These are phyloP conservation scores for Fragum whitleyi DNA, from an alignment of 2,888 invertebrate species.

Conservation along the genomic window DNA sequence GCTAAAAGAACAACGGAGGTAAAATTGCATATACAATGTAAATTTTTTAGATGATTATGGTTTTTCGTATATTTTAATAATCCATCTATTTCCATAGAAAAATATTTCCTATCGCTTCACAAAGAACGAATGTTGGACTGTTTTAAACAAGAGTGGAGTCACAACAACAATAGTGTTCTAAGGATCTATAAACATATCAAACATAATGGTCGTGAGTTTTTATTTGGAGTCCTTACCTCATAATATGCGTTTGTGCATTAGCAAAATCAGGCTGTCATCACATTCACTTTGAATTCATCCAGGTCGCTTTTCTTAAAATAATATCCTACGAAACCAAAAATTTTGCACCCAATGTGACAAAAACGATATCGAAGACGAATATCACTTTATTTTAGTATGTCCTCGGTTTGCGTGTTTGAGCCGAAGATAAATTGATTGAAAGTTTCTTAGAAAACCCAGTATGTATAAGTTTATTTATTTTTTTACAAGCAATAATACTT, in stretches of 20 bases:
- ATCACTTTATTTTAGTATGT: no score
- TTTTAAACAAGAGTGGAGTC: no score
- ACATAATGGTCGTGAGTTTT: neutral
- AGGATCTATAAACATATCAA: no score
- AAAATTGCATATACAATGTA: conserved; percentile 17
- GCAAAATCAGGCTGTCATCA: no score
- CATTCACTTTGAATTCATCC: conserved; percentile 13
- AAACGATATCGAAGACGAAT: no score
- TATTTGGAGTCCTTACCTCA: conserved; percentile 10
- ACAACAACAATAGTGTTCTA: no score
- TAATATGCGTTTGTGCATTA: neutral
- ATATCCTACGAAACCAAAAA: no score
- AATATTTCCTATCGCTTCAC: neutral
- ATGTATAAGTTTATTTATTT: conserved; percentile 1
- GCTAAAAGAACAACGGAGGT: neutral
- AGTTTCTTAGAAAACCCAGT: neutral
- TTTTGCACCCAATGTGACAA: no score
- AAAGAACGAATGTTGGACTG: conserved; percentile 20
- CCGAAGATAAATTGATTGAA: no score
- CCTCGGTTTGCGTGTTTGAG: no score
- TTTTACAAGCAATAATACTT: neutral
- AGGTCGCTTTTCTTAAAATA: no score
- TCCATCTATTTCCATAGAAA: neutral
- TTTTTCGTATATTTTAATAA: conserved; percentile 2
- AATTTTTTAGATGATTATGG: no score